Conservation (phyloP, 2,888 invertebrate species). For the Drosophila sordidapex region DNA sequence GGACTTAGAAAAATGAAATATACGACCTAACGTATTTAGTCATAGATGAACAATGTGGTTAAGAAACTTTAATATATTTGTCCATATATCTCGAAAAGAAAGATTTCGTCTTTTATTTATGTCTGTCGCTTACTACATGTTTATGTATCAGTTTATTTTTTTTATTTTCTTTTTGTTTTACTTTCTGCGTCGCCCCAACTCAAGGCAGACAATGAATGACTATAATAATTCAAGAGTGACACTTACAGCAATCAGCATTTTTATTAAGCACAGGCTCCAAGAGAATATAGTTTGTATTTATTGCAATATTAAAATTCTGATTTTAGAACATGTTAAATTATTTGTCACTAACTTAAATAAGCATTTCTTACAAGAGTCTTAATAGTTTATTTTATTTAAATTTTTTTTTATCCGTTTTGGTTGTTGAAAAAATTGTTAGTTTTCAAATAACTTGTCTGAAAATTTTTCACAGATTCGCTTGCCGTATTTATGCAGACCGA, state of each 20-base stretch:
- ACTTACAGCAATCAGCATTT: constrained; percentile 47
- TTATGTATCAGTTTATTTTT: constrained; percentile 2
- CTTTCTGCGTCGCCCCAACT: background rate
- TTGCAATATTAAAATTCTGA: constrained; percentile 7
- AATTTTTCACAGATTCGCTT: background rate
- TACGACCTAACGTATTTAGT: background rate
- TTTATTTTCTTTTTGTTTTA: background rate
- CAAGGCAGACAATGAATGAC: constrained; percentile 30
- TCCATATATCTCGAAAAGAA: background rate
- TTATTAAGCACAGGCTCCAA: background rate
- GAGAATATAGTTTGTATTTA: constrained; percentile 20
- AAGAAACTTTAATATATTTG: background rate
- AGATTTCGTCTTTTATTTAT: background rate
- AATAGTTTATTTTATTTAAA: background rate
- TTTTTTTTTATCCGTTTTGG: background rate
- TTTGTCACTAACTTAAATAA: background rate
- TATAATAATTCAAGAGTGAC: constrained; percentile 41
- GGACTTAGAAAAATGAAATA: background rate
- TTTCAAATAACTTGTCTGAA: background rate
- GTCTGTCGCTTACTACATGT: background rate
- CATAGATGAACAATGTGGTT: background rate
- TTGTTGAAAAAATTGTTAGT: background rate
- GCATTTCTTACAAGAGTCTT: background rate
- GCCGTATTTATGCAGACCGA: background rate
- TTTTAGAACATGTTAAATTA: background rate